Base-by-base conservation (phyloP, 2,797 vertebrate genomes). In the Pangasius djambal region DNA sequence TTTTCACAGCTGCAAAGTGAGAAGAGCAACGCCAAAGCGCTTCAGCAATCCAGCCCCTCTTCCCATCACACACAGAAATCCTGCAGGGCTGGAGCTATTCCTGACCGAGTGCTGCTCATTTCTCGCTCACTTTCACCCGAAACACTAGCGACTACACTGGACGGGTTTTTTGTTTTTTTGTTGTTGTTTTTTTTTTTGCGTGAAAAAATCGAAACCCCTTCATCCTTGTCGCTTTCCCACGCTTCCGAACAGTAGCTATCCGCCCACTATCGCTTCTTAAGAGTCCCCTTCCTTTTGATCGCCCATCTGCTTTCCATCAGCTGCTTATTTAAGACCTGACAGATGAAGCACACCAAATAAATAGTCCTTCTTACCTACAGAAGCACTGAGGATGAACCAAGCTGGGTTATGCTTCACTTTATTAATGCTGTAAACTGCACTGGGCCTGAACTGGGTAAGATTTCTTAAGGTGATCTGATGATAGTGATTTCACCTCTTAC, bases 1-100 rank as follows among this genome's bases (percentile, higher is more conserved):
- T 67, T 79, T 65, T 82, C 86, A 87, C 93, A 92, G 90, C 89
- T 93, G 93, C 93, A 91, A 82, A 92, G 89, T 88, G 57, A 92
- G 90, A 86, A 93, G 83, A 63, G 57, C 86, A 92, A 44, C 6
- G 40, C 37, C 10, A 31, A 65, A 34, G 61, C 22, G 72, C 40
- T 44, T 12, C 22, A 1, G 15, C 75, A 52, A 7, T 31, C 28
- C 75, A 50, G 48, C 37, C 55, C 55, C 4, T 22, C 13, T 82
- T 44, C 9, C 15, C 37, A 65, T 65, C n/a, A 48, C 25, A 83
- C 22, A 18, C 31, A 59, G 6, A 9, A 6, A 5, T n/a, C 81
- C 81, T 67, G 40, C 61, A 50, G 63, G 61, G 40, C 12, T 50
- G 59, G 2, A 40, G 0, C 40, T 20, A 25, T 82, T 25, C 79